Conservation (phyloP, 1,140 invertebrate genomes). For the Coenobita brevimanus region DNA sequence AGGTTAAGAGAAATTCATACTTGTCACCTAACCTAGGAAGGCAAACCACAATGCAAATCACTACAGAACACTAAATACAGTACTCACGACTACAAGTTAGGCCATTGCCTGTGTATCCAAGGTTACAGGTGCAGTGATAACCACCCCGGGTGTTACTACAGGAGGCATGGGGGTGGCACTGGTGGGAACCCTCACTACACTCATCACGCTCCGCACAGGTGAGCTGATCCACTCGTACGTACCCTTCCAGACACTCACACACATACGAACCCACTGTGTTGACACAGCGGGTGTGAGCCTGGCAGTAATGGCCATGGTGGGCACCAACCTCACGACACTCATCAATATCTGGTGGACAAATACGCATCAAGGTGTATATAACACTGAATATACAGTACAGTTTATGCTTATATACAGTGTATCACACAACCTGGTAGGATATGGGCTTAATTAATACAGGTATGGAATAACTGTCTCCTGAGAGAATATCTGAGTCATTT, state of each 20-base stretch:
- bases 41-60: no score
- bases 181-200: slow-evolving; percentile 79
- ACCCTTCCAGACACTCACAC: slow-evolving; percentile 75
- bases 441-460: no score
- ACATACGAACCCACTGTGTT: slow-evolving; percentile 86
- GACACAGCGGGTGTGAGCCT: slow-evolving; percentile 85
- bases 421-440: no score
- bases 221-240: slow-evolving; percentile 83
- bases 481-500: no score
- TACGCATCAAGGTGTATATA: slow-evolving; percentile 70
- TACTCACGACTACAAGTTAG: slow-evolving; percentile 85
- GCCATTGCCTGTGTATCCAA: slow-evolving; percentile 89
- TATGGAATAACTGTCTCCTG: no score
- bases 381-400: neutral
- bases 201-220: slow-evolving; percentile 89
- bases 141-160: slow-evolving; percentile 91
- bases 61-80: no score
- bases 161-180: slow-evolving; percentile 84
- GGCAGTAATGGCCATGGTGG: slow-evolving; percentile 85
- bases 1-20: neutral
- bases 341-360: slow-evolving; percentile 89
- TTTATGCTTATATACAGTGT: no score
- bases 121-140: slow-evolving; percentile 86
- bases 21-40: no score
- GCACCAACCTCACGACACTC: slow-evolving; percentile 85